A percentile compares a stretch with the other conserved stretches of the same genome.
Evolutionary conservation across 37 sponge, comb jelly and placozoan genomes (phyloP).

Genomic region (Aphrocallistes beatrix): DNA sequence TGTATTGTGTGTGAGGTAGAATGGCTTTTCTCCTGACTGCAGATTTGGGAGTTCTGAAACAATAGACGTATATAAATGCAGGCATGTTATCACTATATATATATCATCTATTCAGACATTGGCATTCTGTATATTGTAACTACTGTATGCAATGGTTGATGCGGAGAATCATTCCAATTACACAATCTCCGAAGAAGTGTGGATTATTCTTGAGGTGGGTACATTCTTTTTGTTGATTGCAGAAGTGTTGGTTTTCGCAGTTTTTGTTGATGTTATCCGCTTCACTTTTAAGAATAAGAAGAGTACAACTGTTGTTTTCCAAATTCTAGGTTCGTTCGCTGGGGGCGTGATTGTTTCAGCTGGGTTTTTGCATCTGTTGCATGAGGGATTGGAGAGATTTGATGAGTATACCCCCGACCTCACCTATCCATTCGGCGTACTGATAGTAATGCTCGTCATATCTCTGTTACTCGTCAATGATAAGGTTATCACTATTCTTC

Average conservation of each 20-base stretch:
- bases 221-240: background rate
- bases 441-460: background rate
- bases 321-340: background rate
- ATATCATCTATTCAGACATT: no score
- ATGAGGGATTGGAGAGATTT: background rate
- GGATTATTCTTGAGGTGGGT: background rate
- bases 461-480: background rate
- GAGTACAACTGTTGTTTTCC: background rate
- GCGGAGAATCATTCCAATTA: background rate
- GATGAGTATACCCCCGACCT: background rate
- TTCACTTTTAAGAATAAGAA: background rate
- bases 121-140: no score
- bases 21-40: no score
- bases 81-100: no score
- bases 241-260: background rate
- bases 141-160: no score
- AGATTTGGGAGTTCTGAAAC: no score
- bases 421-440: background rate
- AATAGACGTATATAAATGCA: no score
- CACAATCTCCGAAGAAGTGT: background rate
- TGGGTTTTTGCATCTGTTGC: background rate
- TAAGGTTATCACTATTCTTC: background rate
- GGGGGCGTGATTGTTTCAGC: background rate
- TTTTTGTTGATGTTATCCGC: background rate
- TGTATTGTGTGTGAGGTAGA: no score